phyloP scores from a whole-genome alignment of 2,888 invertebrate genomes.

The Oscheius onirici region DNA sequence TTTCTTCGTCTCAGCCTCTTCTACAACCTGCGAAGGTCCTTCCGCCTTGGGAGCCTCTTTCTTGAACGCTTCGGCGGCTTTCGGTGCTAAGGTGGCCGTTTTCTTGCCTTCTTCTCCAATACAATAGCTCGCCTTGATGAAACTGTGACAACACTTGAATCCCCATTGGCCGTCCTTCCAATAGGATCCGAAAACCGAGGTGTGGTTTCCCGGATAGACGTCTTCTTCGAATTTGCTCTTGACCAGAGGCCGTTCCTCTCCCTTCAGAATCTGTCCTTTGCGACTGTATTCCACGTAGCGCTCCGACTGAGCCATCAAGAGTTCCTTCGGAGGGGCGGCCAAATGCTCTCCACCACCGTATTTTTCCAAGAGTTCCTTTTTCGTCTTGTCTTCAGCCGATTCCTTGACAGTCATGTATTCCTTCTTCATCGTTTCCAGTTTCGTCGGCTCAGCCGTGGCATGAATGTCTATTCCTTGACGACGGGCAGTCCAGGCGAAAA shows the following conservation, averaged over 20 bases:
- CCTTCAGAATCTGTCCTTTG: constrained; percentile 83
- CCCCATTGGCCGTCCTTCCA: constrained; percentile 95
- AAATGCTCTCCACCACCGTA: constrained; percentile 92
- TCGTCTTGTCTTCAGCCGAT: constrained; percentile 85
- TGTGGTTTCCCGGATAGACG: constrained; percentile 86
- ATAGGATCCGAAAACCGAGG: constrained; percentile 90
- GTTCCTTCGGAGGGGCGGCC: constrained; percentile 85
- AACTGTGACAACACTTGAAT: constrained; percentile 92
- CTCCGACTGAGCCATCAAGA: constrained; percentile 92
- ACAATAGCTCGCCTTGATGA: constrained; percentile 86
- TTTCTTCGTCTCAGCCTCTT: constrained; percentile 35
- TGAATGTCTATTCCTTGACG: constrained; percentile 87
- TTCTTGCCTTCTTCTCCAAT: constrained; percentile 78
- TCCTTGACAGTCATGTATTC: constrained; percentile 90
- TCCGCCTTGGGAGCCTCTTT: constrained; percentile 29
- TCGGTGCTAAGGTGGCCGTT: constrained; percentile 36
- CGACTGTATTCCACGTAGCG: constrained; percentile 93
- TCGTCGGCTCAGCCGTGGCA: constrained; percentile 95
- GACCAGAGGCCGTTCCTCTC: constrained; percentile 87
- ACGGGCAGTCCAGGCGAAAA: constrained; percentile 71
- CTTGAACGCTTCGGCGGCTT: constrained; percentile 71
- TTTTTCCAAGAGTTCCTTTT: constrained; percentile 83
- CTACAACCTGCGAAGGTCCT: constrained; percentile 1
- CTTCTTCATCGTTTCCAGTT: constrained; percentile 87
- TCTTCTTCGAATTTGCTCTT: constrained; percentile 93